phyloP scores from a whole-genome alignment of 2,113 vertebrate genomes.

The Anas platyrhynchos region DNA sequence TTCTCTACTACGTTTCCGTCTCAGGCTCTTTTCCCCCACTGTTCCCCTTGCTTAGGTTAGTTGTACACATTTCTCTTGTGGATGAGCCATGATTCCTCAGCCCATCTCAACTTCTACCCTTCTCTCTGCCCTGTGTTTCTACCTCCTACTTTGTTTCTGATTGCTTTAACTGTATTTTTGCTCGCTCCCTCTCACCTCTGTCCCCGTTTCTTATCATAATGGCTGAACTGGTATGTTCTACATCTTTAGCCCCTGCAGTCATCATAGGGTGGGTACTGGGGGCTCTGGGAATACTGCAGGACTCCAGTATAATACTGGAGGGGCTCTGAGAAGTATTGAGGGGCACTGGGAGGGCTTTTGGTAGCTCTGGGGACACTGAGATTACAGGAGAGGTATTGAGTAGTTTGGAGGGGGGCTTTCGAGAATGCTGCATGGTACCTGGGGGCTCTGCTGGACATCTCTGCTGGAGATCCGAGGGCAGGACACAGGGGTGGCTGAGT shows the following conservation, averaged over 20 bases:
- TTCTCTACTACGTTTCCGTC: background rate
- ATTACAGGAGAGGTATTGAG: background rate
- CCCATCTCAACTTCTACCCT: background rate
- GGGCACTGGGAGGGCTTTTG: background rate
- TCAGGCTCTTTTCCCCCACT: background rate
- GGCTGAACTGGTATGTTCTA: background rate
- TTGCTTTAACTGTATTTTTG: background rate
- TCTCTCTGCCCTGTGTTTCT: background rate
- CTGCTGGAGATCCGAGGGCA: background rate
- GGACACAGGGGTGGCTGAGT: background rate
- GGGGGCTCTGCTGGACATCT: background rate
- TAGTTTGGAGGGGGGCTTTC: background rate
- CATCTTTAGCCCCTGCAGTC: background rate
- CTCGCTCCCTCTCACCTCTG: background rate
- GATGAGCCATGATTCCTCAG: background rate
- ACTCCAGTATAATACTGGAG: background rate
- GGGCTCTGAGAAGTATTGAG: background rate
- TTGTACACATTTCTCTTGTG: background rate
- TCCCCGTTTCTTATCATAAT: background rate
- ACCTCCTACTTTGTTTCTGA: background rate
- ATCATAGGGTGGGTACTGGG: background rate
- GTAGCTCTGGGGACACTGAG: background rate
- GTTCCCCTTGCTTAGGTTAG: background rate
- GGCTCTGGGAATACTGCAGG: background rate
- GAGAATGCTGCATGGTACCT: background rate